phyloP scores from a whole-genome alignment of 2,797 vertebrate species.

The Nothura maculosa region DNA sequence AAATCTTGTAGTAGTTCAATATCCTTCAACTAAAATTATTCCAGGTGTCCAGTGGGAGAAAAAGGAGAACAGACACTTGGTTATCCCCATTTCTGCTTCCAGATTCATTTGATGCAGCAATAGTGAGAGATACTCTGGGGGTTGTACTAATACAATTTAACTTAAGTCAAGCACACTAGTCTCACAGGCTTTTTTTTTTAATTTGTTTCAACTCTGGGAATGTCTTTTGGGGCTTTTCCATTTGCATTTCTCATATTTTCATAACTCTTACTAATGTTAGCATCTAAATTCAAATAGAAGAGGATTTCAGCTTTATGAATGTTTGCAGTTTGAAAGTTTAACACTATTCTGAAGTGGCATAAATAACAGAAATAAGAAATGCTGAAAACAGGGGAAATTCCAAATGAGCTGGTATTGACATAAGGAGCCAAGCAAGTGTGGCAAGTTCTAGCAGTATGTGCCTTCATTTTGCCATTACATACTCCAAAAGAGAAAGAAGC shows the following conservation, averaged over 20 bases:
- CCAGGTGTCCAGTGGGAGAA: background rate
- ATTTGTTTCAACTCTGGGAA: background rate
- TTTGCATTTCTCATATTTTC: constrained; percentile 6
- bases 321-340: background rate
- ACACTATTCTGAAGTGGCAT: background rate
- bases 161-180: background rate
- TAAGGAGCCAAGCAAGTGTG: background rate
- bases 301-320: background rate
- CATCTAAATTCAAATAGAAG: background rate
- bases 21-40: background rate
- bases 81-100: background rate
- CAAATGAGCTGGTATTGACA: background rate
- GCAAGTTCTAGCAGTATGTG: background rate
- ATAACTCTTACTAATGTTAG: background rate
- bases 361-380: background rate
- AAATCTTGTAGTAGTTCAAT: background rate
- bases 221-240: background rate
- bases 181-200: background rate
- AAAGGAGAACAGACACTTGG: background rate
- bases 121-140: background rate
- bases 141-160: background rate
- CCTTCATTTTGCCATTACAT: background rate
- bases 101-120: constrained; percentile 10
- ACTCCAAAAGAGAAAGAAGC: background rate
- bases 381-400: background rate